Evolutionary conservation across 2,113 vertebrate genomes (phyloP), one percentile per base, ranked within the genome.

Genomic region (Proteles cristata): DNA sequence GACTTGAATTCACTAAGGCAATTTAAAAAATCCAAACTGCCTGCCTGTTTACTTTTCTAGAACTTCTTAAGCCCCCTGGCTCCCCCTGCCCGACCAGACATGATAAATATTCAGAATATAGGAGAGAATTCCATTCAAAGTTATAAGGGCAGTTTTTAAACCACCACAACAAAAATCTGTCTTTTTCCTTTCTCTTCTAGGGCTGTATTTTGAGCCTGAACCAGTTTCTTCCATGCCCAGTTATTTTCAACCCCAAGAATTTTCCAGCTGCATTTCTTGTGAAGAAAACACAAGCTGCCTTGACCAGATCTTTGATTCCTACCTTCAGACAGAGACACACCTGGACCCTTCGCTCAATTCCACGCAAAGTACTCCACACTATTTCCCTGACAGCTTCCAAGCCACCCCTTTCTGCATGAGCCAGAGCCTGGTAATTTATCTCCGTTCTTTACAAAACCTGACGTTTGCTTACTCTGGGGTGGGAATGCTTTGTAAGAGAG

Each of bases 351-450:
- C 98, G 61, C 84, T 98, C 93, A 95, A 79, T 5, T 55, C 98
- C 25, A 81, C 96, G 2, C 98, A 99, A 80, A 97, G 97, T 0
- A 26, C 98, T 53, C 97, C 98, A 15, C 96, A 98, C 35, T 99
- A 98, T 98, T 93, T 84, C 73, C 98, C 99, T 0, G 99, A 98
- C 5, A 43, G 97, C 96, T 98, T 99, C 95, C 99, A 99, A 95
- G 98, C 99, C 0, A 97, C 98, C 43, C 97, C 98, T 6, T 99
- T 99, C 94, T 99, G 98, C 97, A 99, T 99, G 90, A 99, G 97
- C 90, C 99, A 99, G 73, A 99, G 96, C 94, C 98, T 99, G 99
- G 99, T 99, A 99, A 98, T 98, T 81, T 88, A 71, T 79, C 71
- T 61, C 88, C 15, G 16, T 74, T 33, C 88, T 94, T 92, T 74